Percentiles rank a stretch among this genome's conserved stretches.
Conservation (phyloP, 1,140 invertebrate species). For the Drosophila pandora region DNA sequence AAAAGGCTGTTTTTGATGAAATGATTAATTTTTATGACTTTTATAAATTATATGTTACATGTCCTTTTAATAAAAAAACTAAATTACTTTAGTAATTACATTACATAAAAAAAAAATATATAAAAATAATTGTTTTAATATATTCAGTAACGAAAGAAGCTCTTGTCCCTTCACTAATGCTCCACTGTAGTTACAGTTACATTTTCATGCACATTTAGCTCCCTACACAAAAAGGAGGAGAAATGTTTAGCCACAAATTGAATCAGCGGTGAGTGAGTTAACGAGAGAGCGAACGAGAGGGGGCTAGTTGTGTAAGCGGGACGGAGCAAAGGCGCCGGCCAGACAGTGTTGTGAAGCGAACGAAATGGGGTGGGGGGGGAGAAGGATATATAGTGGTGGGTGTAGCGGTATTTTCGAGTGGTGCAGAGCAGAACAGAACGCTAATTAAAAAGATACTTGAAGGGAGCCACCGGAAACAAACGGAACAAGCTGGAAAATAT, state of each 20-base stretch:
- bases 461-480: slow-evolving; percentile 36
- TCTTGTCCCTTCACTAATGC: not conserved
- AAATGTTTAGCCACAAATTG: slow-evolving; percentile 79
- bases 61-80: not conserved
- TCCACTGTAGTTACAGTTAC: slow-evolving; percentile 58
- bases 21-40: too few species aligned
- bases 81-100: too few species aligned
- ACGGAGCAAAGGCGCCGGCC: not conserved
- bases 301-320: not conserved
- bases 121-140: too few species aligned
- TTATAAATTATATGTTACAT: too few species aligned
- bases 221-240: slow-evolving; percentile 75
- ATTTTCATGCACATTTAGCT: slow-evolving; percentile 83
- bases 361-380: not conserved
- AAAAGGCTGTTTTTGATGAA: too few species aligned
- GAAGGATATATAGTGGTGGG: not conserved
- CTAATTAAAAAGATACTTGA: slow-evolving; percentile 80
- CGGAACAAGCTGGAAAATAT: slow-evolving; percentile 9
- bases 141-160: too few species aligned
- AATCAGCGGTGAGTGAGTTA: slow-evolving; percentile 71
- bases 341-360: slow-evolving; percentile 1
- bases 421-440: slow-evolving; percentile 65
- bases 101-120: not conserved
- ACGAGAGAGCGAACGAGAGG: slow-evolving; percentile 37
- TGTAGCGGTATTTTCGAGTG: slow-evolving; percentile 62